Evolutionary conservation across 2,797 vertebrate genomes (phyloP).

Genomic region (Myioborus miniatus): DNA sequence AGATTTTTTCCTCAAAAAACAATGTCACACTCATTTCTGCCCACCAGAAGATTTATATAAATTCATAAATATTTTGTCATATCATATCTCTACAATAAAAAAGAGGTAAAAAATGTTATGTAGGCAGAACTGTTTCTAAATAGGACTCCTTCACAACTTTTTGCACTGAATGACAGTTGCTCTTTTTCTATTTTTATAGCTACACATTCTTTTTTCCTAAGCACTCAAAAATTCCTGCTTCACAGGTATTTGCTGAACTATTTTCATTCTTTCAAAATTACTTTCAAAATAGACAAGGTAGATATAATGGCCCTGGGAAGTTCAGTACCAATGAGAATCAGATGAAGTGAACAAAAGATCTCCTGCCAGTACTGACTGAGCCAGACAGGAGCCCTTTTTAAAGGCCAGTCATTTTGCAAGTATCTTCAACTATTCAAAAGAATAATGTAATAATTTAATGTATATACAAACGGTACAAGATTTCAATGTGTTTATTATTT

Average conservation of each 20-base stretch:
- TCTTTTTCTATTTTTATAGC: background rate
- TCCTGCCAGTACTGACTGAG: background rate
- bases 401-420: background rate
- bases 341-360: background rate
- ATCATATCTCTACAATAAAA: background rate
- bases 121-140: conserved; percentile 1
- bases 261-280: background rate
- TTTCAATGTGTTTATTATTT: background rate
- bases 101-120: background rate
- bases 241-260: background rate
- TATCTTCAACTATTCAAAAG: background rate
- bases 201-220: background rate
- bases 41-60: background rate
- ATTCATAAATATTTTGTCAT: background rate
- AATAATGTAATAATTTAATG: background rate
- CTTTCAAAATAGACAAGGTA: background rate
- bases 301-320: background rate
- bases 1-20: background rate
- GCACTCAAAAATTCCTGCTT: background rate
- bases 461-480: background rate
- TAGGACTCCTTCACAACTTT: background rate
- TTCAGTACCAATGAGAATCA: background rate
- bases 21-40: background rate
- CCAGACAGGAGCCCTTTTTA: background rate
- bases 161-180: background rate